Evolutionary conservation across 2,113 vertebrate genomes (phyloP), one percentile per base, ranked within the genome.

Genomic region (Fukomys damarensis): DNA sequence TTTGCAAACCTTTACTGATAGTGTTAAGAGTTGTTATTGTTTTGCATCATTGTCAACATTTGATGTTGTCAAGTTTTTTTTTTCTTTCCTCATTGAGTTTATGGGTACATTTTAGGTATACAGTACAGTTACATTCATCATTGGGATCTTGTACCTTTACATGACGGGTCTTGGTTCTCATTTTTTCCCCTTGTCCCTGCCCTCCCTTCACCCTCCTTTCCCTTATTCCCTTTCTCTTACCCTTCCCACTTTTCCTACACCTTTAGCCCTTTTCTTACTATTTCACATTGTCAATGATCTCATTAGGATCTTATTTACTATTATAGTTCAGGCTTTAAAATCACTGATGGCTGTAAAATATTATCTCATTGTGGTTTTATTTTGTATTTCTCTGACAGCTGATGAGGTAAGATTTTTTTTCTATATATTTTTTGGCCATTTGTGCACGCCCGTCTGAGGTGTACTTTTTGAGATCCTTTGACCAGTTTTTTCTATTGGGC

Each of bases 281-380:
- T n/a, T n/a, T n/a, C n/a, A n/a, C n/a, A n/a, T n/a, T n/a, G n/a
- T n/a, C n/a, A n/a, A n/a, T n/a, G n/a, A n/a, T n/a, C n/a, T n/a
- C n/a, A n/a, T n/a, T n/a, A n/a, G n/a, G n/a, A n/a, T n/a, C n/a
- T n/a, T n/a, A n/a, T n/a, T n/a, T n/a, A n/a, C n/a, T n/a, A n/a
- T n/a, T n/a, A n/a, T n/a, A n/a, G n/a, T n/a, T n/a, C n/a, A 86
- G 58, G n/a, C 46, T 86, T 93, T 24, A 89, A 95, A 87, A 76
- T 81, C 32, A 70, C 24, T 68, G 19, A 8, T 65, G 20, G 52
- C 38, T 93, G 4, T 84, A 88, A 87, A 91, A 72, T 91, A 4
- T 68, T 86, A 68, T 68, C 38, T 77, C 9, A 41, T 7, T 81
- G 35, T 59, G 77, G 24, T 63, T 97, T 80, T 49, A 83, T 72